Evolutionary conservation across 2,888 invertebrate genomes (phyloP), one percentile per base, ranked within the genome.

Genomic region (Candidula unifasciata): DNA sequence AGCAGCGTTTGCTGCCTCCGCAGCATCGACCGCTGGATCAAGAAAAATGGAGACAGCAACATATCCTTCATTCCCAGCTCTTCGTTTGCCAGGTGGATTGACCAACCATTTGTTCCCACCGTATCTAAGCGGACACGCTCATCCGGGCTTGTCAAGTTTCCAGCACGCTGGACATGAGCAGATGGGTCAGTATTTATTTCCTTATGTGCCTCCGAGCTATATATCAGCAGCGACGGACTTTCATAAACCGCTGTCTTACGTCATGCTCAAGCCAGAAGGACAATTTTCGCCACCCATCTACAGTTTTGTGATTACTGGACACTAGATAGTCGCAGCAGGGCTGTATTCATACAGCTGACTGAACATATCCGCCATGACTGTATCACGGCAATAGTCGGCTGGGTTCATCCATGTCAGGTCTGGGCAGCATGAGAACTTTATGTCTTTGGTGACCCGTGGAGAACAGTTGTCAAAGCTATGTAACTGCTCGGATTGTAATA

Each of bases 221-320:
- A 87, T 91, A 81, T 89, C 90, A 10, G 89, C 92, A 21, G 87
- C 89, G 27, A 89, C 89, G 80, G 93, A 93, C 87, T 88, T 93
- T 33, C 91, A 92, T 85, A 89, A 93, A 80, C 93, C 93, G 0
- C 90, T 93, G 27, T 92, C 93, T 6, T 94, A 93, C 86, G 90
- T 93, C 30, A 88, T 94, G 83, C 91, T 93, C 64, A 94, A 94
- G 88, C 93, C 93, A 16, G 93, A 93, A 85, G 44, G 93, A 93
- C 73, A 92, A 92, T 44, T 44, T 92, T 87, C 92, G 91, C 87
- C 87, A 92, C 44, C 90, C 91, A 86, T 88, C 91, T 52, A 82
- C 90, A 71, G 89, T 90, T n/a, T 89, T 91, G 86, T 90, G 88
- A 89, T 77, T 44, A 13, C 44, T 13, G 13, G 44, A 44, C 44